Percentiles rank a stretch among this genome's conserved stretches.
Evolutionary conservation across 2,113 vertebrate genomes (phyloP).

Genomic region (Anhinga anhinga): DNA sequence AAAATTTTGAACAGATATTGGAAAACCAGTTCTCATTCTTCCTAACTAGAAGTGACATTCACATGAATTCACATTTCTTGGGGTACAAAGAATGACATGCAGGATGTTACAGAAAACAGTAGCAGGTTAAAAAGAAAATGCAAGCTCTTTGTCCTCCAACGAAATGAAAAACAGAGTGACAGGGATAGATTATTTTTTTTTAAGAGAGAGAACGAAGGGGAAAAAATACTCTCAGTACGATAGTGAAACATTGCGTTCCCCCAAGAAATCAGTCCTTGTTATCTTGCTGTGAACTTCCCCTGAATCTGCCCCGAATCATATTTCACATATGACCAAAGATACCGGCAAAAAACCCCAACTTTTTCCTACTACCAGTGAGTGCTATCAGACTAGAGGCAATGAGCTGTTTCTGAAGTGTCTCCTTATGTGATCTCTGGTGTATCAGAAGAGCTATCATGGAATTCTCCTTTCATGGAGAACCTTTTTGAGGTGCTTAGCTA

Average conservation of each 20-base stretch:
- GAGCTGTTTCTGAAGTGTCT: background rate
- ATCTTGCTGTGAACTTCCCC: background rate
- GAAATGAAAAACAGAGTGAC: background rate
- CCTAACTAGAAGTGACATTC: background rate
- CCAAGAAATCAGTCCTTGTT: background rate
- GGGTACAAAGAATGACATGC: background rate
- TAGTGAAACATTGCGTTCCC: background rate
- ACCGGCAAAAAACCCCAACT: background rate
- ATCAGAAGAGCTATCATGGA: background rate
- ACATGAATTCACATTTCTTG: background rate
- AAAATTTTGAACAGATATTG: background rate
- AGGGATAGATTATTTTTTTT: background rate
- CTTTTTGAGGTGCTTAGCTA: background rate
- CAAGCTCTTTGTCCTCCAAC: background rate
- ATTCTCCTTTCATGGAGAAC: background rate
- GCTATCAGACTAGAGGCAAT: background rate
- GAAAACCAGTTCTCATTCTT: background rate
- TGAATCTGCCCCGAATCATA: background rate
- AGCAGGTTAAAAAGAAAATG: background rate
- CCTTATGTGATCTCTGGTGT: background rate
- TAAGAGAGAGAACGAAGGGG: background rate
- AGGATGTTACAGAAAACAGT: background rate
- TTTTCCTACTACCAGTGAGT: background rate
- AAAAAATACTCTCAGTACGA: background rate
- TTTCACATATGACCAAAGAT: background rate